Evolutionary conservation across 2,888 invertebrate genomes (phyloP), one percentile per base, ranked within the genome.

Genomic region (Atethmia centrago): DNA sequence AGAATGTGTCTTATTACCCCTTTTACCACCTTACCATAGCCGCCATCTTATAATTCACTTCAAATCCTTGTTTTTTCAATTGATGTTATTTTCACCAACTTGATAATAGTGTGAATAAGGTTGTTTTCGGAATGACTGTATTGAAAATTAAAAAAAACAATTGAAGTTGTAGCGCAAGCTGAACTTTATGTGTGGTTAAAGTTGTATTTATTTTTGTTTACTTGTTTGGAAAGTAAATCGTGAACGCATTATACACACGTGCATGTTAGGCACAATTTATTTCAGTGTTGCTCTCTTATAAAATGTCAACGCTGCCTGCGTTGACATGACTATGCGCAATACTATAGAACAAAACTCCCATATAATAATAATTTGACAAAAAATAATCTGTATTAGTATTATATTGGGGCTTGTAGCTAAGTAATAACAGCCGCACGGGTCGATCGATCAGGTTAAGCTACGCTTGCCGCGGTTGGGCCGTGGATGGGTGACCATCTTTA

Each of bases 1-100:
- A n/a, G 19, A 28, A 0, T 28, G 21, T 63, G 14, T 21, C 14
- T 36, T 47, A 9, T n/a, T 25, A 21, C 4, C 36, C 36, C 36
- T 4, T 12, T 53, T 31, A 31, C n/a, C 45, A 12, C 53, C 21
- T 51, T 45, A 45, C 16, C 45, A 36, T 28, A 49, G 10, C n/a
- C 65, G n/a, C 74, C 58, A 59, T 74, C 14, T 65, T 74, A 19
- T 53, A 51, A 56, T 71, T 31, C 14, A 49, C 36, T 36, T 64
- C 19, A 64, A 36, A 64, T 53, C 19, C 19, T n/a, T 53, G n/a
- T 53, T 12, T 53, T 12, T 64, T 7, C 12, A 53, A n/a, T 36
- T n/a, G 19, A n/a, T 53, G 7, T 31, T 63, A 31, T 63, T 47
- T 45, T 8, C 14, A 45, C 19, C 14, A 49, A 49, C 31, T 21